Evolutionary conservation across 2,888 invertebrate genomes (phyloP), one percentile per base, ranked within the genome.

Genomic region (Hyalella azteca): DNA sequence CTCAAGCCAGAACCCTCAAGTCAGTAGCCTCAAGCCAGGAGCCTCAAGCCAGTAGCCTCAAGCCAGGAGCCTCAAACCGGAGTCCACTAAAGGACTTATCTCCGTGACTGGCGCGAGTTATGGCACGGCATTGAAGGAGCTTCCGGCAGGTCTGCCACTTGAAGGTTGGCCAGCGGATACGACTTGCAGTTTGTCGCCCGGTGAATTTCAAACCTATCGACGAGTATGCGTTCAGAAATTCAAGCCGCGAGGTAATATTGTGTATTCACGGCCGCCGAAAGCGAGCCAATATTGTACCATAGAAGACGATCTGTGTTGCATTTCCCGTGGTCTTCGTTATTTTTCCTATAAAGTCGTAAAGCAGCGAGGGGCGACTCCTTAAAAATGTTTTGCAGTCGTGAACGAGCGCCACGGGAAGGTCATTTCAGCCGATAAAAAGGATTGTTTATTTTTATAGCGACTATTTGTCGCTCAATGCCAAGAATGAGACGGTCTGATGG

Each of bases 381-480:
- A 66, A 66, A 66, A 66, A 66, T 66, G 66, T 32, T 36, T 66
- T 66, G 36, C 36, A 66, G 66, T 29, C 32, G 66, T 36, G 19
- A 66, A 66, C 66, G 66, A 36, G 36, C 66, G 36, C 66, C 13
- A 15, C 66, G 29, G 66, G 60, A 36, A 66, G 66, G 66, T 66
- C 66, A 66, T 66, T 66, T 66, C 19, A 66, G 36, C 66, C 32
- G 66, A 66, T 36, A 66, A 66, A 66, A 66, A 66, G 36, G 66
- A 66, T 66, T 66, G 66, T 66, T 66, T 66, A 66, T 66, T 66
- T 36, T 66, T 66, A 66, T 66, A 19, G 66, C 66, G 19, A 36
- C 39, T 36, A 66, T 66, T 66, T 66, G 66, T 66, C 66, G 66
- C 66, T 66, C 66, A 66, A 5, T 32, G 66, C 32, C 32, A 66